Conservation (phyloP, 2,888 invertebrate species). For the Cyclophora albipunctata region DNA sequence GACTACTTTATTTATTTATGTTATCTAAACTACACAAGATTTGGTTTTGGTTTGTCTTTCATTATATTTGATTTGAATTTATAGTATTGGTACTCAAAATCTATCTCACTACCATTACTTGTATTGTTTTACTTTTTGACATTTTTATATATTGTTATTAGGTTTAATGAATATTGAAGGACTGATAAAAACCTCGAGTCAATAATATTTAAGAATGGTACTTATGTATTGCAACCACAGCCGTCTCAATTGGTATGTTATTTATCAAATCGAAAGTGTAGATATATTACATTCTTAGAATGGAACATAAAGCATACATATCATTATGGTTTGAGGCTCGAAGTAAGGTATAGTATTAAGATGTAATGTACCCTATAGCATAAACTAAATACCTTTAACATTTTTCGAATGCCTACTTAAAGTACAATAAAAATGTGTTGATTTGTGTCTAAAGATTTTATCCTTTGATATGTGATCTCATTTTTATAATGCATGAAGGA, state of each 20-base stretch:
- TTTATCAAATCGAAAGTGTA: slow-evolving; percentile 19
- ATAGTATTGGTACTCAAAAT: no score
- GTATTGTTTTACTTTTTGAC: slow-evolving; percentile 58
- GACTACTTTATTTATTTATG: no score
- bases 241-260: slow-evolving; percentile 18
- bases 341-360: slow-evolving; percentile 46
- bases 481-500: slow-evolving; percentile 45
- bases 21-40: no score
- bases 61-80: no score
- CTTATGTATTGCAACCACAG: slow-evolving; percentile 3
- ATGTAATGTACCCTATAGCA: slow-evolving; percentile 26
- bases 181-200: slow-evolving; percentile 41
- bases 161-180: slow-evolving; percentile 39
- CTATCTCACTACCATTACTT: slow-evolving; percentile 21
- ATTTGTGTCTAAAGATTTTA: slow-evolving; percentile 56
- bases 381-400: slow-evolving; percentile 48
- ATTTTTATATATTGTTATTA: slow-evolving; percentile 40
- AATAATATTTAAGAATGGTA: slow-evolving; percentile 22
- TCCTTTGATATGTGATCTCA: slow-evolving; percentile 65
- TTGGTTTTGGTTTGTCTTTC: no score
- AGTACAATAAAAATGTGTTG: slow-evolving; percentile 63
- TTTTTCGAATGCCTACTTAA: slow-evolving; percentile 60
- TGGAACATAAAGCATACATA: slow-evolving; percentile 41
- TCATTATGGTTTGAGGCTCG: slow-evolving; percentile 53
- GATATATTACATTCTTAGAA: slow-evolving; percentile 19